A percentile compares a stretch with the other conserved stretches of the same genome.
phyloP scores from a whole-genome alignment of 2,113 vertebrate genomes.

The Clarias batrachus region DNA sequence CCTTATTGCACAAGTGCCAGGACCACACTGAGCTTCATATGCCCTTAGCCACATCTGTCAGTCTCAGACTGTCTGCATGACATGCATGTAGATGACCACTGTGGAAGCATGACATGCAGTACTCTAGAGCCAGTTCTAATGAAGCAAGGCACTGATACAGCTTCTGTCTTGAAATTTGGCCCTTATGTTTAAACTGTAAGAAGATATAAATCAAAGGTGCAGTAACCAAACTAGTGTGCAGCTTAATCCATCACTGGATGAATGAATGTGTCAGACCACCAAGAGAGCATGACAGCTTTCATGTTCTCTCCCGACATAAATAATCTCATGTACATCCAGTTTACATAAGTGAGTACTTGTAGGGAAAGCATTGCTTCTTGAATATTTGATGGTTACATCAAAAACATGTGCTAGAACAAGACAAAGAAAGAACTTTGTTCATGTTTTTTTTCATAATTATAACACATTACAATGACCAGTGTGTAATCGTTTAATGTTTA shows the following conservation, averaged over 20 bases:
- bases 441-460: neutral
- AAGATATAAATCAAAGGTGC: neutral
- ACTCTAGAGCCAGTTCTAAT: slow-evolving; percentile 2
- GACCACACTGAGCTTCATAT: slow-evolving; percentile 1
- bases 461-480: neutral
- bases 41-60: slow-evolving; percentile 41
- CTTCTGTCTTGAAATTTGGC: neutral
- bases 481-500: neutral
- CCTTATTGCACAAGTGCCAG: slow-evolving; percentile 54
- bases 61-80: slow-evolving; percentile 21
- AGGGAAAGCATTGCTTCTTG: neutral
- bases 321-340: neutral
- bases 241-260: neutral
- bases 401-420: neutral
- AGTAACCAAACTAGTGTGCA: neutral
- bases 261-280: neutral
- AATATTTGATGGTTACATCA: neutral
- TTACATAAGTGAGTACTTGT: neutral
- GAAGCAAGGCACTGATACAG: neutral
- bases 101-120: slow-evolving; percentile 25
- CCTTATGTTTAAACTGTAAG: neutral
- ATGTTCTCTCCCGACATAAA: neutral
- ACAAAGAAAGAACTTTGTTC: neutral
- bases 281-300: neutral
- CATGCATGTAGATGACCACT: slow-evolving; percentile 26